Evolutionary conservation across 2,888 invertebrate species (phyloP), one percentile per base, ranked within the genome.

Genomic region (Dryadula phaetusa): DNA sequence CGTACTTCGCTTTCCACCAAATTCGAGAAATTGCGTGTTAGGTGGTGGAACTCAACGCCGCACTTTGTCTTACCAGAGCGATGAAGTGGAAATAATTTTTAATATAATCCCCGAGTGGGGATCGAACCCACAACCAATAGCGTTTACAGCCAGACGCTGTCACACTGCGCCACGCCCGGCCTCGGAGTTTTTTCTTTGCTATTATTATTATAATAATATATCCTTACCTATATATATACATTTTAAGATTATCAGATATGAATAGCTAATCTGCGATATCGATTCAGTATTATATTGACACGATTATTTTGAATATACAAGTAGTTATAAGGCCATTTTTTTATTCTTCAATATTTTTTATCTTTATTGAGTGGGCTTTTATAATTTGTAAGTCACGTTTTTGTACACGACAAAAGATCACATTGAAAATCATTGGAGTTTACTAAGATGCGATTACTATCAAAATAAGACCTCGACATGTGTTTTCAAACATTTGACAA

Each of bases 401-500:
- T n/a, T 4, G 16, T 22, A 49, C 16, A 28, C n/a, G 28, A 28
- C 28, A 49, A 47, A 47, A 49, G 1, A 49, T 16, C 8, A 32
- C 52, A 28, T 52, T 28, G 16, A 32, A 28, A 32, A 52, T 52
- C 52, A 32, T 6, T 52, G 28, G n/a, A 52, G 32, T 28, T 16
- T 10, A 49, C 25, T 25, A 25, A 49, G 25, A 54, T 37, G 12
- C 34, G 14, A 56, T 16, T 40, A 22, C 22, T 22, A 22, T 18
- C 54, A 56, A 56, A 40, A 37, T 8, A n/a, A 56, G n/a, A 37
- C 34, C 40, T 56, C 40, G 40, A 22, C 22, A 56, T 40, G 44
- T 42, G 44, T 60, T 60, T 60, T 44, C 44, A 18, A 60, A 44
- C 3, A 1, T 60, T 60, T 44, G 14, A 28, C 28, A 42, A 60